A percentile compares a stretch with the other conserved stretches of the same genome.
phyloP scores from a whole-genome alignment of 2,113 vertebrate species.

The Myrmecophaga tridactyla region DNA sequence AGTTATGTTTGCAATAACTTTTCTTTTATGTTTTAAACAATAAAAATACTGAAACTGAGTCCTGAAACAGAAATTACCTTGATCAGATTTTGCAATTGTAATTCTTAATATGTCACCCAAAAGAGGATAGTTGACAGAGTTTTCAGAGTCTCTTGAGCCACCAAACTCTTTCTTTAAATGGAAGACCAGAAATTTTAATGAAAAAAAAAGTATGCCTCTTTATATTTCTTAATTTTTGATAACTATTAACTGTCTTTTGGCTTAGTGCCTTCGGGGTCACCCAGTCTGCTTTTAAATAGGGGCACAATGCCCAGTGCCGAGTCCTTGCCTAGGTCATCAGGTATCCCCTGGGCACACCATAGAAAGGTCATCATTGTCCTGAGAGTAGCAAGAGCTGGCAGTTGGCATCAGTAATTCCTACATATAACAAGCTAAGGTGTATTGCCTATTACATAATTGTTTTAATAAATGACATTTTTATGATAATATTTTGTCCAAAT shows the following conservation, averaged over 20 bases:
- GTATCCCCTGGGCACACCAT: background rate
- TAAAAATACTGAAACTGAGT: constrained; percentile 10
- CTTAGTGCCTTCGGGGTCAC: background rate
- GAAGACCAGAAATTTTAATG: background rate
- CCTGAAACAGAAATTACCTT: background rate
- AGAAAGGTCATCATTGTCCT: background rate
- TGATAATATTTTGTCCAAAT: too few relatives aligned
- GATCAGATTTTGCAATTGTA: background rate
- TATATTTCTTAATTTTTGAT: constrained; percentile 32
- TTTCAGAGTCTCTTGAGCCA: constrained; percentile 31
- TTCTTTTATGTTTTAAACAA: constrained; percentile 31
- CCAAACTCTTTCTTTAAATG: constrained; percentile 9
- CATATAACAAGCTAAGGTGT: background rate
- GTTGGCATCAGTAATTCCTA: background rate
- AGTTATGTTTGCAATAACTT: constrained; percentile 24
- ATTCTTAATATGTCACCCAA: background rate
- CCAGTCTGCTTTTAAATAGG: background rate
- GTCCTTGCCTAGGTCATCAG: background rate
- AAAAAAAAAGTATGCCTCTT: background rate
- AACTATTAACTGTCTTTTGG: constrained; percentile 28
- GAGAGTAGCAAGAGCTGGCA: background rate
- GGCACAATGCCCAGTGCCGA: background rate
- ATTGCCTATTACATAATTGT: background rate
- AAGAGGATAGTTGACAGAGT: constrained; percentile 11
- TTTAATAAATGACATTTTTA: too few relatives aligned